Evolutionary conservation across 2,888 invertebrate genomes (phyloP), one percentile per base, ranked within the genome.

Genomic region (Dascillus cervinus): DNA sequence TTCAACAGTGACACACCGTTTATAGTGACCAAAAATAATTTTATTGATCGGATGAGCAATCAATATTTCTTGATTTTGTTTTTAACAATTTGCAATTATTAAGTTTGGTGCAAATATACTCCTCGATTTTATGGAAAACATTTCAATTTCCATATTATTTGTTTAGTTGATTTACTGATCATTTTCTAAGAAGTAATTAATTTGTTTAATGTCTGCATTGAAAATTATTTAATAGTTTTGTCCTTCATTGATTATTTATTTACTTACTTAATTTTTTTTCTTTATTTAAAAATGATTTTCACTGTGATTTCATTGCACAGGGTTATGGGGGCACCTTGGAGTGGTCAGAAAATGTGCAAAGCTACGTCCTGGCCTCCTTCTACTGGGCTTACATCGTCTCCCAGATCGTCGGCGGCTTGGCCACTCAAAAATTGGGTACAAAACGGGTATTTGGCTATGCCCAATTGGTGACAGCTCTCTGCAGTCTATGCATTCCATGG

Each of bases 351-450:
- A 58, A 69, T 13, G 69, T 74, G n/a, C 79, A 79, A 55, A 75
- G 77, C 6, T 67, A 74, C 32, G 77, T 82, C 32, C 56, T 79
- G 21, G 70, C 79, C 26, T 79, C 79, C 2, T 82, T 81, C 58
- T 82, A 79, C 58, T 80, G 80, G 80, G 79, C 79, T 43, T 81
- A 82, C 58, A 79, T 81, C 35, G 60, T 81, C 8, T 79, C 79
- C 1, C 81, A 81, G 64, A 66, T 77, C 8, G 75, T 77, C 12
- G 81, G 81, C 8, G 81, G 81, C 13, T 65, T 79, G 41, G 73
- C 81, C 13, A 80, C 81, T 2, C 81, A 82, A 59, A 70, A 73
- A 53, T 72, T 80, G 49, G 81, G 81, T 30, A 80, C 81, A 9
- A 82, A 81, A 58, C 66, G 71, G 3, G 79, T 81, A 3, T 80